Base-by-base conservation (phyloP, 1,140 invertebrate genomes). In the Pachyrhynchus sulphureomaculatus region DNA sequence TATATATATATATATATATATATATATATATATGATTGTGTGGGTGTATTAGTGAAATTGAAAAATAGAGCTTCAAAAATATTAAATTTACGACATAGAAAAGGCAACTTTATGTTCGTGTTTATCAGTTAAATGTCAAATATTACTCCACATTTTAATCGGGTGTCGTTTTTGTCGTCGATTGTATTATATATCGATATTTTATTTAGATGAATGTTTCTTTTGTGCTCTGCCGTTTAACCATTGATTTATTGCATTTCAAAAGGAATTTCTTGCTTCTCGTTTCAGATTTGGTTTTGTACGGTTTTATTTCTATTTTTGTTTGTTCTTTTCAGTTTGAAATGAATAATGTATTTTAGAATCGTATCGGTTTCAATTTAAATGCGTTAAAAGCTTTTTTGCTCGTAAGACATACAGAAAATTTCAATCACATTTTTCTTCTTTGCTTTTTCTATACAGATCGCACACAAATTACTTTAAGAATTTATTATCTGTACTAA, bases 191-290 rank as follows among this genome's bases (percentile, higher is more conserved):
- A 12, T 13, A 34, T 26, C 29, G 54, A 47, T 13, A 29, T 32
- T 57, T 57, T 57, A 57, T 57, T 47, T 57, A 36, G 54, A 57
- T 47, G 41, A 26, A 57, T 57, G 42, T 48, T 48, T 23, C 20
- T 13, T 34, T 48, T 34, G 12, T 33, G 44, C 15, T 20, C 39
- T 20, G 44, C 8, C 21, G 15, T 24, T 47, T 47, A 10, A 13
- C 21, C 41, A 17, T 57, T 57, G 54, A 57, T 57, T 57, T 57
- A 57, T 57, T 21, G 36, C 24, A 18, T 24, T 20, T 39, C 36
- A 15, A 39, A 18, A 3, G 34, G 15, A 13, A 39, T 17, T 21
- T 47, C 24, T 18, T 6, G n/a, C 44, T n/a, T 17, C 13, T 41
- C 20, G 20, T 41, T 41, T 41, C 8, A 17, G 37, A 21, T 47